phyloP scores from a whole-genome alignment of 2,113 vertebrate species.

The Trichomycterus rosablanca region DNA sequence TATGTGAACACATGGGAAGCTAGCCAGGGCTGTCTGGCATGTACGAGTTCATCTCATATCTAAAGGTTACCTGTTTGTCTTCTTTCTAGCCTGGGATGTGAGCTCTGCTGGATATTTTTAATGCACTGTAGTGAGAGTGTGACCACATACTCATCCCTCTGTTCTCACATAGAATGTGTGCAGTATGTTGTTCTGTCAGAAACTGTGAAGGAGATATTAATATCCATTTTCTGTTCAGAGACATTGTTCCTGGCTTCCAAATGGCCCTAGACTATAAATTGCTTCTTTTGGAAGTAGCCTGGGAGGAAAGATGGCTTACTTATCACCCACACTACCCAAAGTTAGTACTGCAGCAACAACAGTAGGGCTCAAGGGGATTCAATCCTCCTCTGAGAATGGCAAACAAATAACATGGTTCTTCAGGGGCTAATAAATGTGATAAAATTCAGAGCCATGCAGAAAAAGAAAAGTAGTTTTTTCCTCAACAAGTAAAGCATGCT shows the following conservation, averaged over 20 bases:
- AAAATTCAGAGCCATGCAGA: not conserved
- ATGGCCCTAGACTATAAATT: not conserved
- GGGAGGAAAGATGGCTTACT: constrained; percentile 5
- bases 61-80: constrained; percentile 17
- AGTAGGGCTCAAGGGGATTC: constrained; percentile 1
- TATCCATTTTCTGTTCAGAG: constrained; percentile 17
- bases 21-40: constrained; percentile 7
- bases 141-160: not conserved
- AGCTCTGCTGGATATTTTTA: constrained; percentile 1
- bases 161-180: not conserved
- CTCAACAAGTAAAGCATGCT: not conserved
- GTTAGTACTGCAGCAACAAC: not conserved
- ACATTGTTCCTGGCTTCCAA: not conserved
- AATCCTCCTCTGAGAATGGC: not conserved
- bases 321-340: not conserved
- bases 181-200: not conserved
- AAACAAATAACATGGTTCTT: constrained; percentile 22
- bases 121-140: not conserved
- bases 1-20: constrained; percentile 34
- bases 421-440: not conserved
- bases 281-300: constrained; percentile 25
- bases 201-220: constrained; percentile 28
- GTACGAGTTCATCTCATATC: constrained; percentile 13
- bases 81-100: not conserved
- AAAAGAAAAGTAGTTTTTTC: constrained; percentile 10